phyloP scores from a whole-genome alignment of 2,888 invertebrate genomes.

The Tetranychus truncatus region DNA sequence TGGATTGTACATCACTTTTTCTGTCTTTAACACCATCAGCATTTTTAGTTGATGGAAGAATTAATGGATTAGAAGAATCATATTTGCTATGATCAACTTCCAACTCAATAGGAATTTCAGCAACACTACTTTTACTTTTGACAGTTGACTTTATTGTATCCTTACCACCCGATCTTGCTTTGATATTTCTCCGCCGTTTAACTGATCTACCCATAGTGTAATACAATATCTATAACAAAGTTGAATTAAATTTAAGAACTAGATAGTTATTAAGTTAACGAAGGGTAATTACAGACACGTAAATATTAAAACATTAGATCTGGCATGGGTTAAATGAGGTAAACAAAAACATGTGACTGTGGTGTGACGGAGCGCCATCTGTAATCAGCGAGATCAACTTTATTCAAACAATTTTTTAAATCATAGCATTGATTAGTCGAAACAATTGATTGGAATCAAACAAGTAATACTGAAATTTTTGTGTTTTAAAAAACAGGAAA shows the following conservation, averaged over 20 bases:
- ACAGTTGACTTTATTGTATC: background rate
- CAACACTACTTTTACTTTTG: constrained; percentile 33
- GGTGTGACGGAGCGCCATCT: too few species aligned
- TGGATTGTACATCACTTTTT: background rate
- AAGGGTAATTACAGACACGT: background rate
- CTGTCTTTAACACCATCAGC: constrained; percentile 35
- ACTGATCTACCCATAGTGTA: background rate
- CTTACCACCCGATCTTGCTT: background rate
- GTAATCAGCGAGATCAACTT: too few species aligned
- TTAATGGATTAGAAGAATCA: constrained; percentile 58
- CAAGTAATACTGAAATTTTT: too few species aligned
- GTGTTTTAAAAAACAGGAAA: too few species aligned
- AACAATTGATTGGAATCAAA: too few species aligned
- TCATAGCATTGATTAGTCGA: too few species aligned
- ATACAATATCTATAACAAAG: background rate
- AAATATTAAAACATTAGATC: background rate
- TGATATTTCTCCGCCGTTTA: background rate
- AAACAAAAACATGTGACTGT: background rate
- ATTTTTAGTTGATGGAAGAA: constrained; percentile 55
- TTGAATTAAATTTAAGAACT: background rate
- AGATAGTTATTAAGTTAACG: background rate
- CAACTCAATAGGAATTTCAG: constrained; percentile 41
- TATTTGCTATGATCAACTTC: constrained; percentile 39
- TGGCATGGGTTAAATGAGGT: background rate
- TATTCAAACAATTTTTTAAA: too few species aligned